Conservation (phyloP, 2,797 vertebrate genomes). For the Chrosomus eos region DNA sequence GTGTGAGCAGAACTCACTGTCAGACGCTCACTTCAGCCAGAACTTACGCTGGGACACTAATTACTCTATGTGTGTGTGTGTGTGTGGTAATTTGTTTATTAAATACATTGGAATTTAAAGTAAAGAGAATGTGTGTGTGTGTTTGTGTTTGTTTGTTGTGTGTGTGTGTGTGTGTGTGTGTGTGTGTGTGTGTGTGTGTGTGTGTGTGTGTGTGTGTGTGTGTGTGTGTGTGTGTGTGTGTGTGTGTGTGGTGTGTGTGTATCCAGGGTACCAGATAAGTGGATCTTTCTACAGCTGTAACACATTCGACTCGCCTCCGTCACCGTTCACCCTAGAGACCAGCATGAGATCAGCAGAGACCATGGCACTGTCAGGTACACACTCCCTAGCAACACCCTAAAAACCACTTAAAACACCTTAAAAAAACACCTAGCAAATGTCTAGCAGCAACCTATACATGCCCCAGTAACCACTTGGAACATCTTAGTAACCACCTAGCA, state of each 20-base stretch:
- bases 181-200: no score
- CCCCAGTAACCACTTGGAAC: neutral
- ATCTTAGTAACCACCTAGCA: neutral
- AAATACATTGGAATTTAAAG: neutral
- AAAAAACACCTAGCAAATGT: neutral
- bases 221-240: neutral
- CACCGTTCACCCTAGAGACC: conserved; percentile 86
- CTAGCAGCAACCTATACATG: neutral
- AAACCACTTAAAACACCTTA: neutral
- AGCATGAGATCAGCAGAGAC: conserved; percentile 90
- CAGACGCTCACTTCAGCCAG: no score
- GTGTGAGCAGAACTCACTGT: no score
- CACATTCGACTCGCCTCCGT: conserved; percentile 85
- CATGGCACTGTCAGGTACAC: conserved; percentile 81
- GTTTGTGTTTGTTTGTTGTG: no score
- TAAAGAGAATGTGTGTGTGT: no score
- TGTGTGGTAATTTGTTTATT: neutral
- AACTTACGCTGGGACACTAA: no score
- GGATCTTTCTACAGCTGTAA: conserved; percentile 93
- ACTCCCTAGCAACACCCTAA: neutral
- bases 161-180: neutral
- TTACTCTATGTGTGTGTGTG: neutral
- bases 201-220: no score
- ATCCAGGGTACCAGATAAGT: conserved; percentile 90
- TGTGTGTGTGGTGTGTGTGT: neutral